Base-by-base conservation (phyloP, 1,140 invertebrate species). In the Yoshiicerus persimilis region DNA sequence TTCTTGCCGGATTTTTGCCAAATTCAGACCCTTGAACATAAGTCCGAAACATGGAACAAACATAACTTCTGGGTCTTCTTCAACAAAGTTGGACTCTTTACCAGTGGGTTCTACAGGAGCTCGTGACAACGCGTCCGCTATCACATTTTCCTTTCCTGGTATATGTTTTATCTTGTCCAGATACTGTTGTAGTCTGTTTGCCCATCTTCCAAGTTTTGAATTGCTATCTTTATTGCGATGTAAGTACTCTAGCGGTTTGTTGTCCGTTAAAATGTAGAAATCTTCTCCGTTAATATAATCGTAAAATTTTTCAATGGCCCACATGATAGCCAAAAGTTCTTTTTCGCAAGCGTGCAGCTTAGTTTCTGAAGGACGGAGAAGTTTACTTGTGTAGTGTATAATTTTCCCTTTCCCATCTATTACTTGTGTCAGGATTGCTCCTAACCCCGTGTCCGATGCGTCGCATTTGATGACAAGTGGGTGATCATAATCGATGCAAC, bases 351-450 rank as follows among this genome's bases (percentile, higher is more conserved):
- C 36, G 36, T 38, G 36, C 10, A 38, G 36, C 36, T 38, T 38
- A 38, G 36, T 38, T 38, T 38, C 36, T 38, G 36, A 4, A 38
- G 36, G 36, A 5, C 10, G 4, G 4, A 70, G 34, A n/a, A 64
- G 10, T 41, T 89, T 87, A 87, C 88, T 89, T 16, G 39, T 41
- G 32, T 38, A 90, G n/a, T 32, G n/a, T 16, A 90, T 75, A 0
- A 89, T 32, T 27, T 62, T 64, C 8, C 88, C 87, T 25, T 75
- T 75, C 1, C 87, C 87, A 77, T 89, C 84, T 4, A 88, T 75
- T 1, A 2, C 16, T 36, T 90, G 89, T 16, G 70, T 25, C 36
- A 90, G 75, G 10, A 88, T 84, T n/a, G 89, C 88, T 5, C 89
- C 89, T 2, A 90, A 9, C 10, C 88, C 89, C 13, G 85, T 83